Evolutionary conservation across 2,888 invertebrate genomes (phyloP).

Genomic region (Acanthacorydalis orientalis): DNA sequence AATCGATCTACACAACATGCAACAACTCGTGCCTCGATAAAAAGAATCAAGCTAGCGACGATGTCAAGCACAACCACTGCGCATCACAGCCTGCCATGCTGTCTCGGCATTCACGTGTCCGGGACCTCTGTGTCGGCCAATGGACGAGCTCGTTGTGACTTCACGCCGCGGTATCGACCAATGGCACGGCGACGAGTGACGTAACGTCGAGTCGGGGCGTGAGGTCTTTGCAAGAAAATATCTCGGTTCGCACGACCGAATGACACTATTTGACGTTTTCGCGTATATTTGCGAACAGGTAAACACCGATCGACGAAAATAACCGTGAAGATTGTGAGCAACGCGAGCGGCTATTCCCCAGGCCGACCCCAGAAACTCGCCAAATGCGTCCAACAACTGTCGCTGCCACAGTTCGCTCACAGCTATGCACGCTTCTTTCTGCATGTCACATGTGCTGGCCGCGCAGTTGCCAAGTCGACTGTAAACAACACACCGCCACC

Average conservation of each 20-base stretch:
- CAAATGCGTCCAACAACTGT: too few relatives aligned
- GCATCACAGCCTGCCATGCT: constrained; percentile 28
- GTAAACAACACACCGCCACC: not conserved
- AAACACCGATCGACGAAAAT: too few relatives aligned
- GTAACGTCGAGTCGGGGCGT: constrained; percentile 20
- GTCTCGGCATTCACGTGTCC: constrained; percentile 30
- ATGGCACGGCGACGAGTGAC: constrained; percentile 29
- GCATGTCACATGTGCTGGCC: constrained; percentile 16
- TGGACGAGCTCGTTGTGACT: constrained; percentile 21
- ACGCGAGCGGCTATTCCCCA: too few relatives aligned
- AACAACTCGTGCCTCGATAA: not conserved
- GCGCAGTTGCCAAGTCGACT: constrained; percentile 19
- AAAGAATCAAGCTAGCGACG: constrained; percentile 14
- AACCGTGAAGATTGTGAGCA: too few relatives aligned
- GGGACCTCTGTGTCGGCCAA: constrained; percentile 24
- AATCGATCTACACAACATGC: not conserved
- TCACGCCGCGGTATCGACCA: constrained; percentile 30
- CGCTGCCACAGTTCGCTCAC: too few relatives aligned
- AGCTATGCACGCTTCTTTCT: not conserved
- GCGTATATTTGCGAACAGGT: constrained; percentile 21
- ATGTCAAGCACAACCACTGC: constrained; percentile 26
- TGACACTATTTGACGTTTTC: constrained; percentile 19
- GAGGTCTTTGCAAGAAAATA: constrained; percentile 10
- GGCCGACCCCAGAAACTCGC: too few relatives aligned
- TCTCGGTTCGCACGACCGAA: constrained; percentile 8